phyloP scores from a whole-genome alignment of 2,113 vertebrate genomes.

The Cygnus atratus region DNA sequence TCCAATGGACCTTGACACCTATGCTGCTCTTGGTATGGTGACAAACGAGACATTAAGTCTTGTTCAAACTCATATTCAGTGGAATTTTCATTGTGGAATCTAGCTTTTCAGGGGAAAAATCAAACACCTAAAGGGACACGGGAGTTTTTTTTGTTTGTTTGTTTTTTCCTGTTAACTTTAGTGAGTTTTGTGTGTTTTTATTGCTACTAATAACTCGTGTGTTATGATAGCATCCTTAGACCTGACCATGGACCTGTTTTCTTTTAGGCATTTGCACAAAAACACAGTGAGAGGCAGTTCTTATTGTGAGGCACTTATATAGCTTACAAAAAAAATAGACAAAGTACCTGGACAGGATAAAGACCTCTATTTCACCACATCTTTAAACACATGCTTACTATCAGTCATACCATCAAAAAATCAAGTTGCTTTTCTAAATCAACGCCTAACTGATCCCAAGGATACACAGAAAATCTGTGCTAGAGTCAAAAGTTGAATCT shows the following conservation, averaged over 20 bases:
- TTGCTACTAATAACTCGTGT: not conserved
- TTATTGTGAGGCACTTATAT: not conserved
- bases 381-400: not conserved
- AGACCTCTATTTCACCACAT: rapidly evolving
- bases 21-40: not conserved
- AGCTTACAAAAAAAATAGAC: not conserved
- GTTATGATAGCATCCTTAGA: not conserved
- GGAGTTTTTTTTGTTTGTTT: not conserved
- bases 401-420: not conserved
- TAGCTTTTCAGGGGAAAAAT: not conserved
- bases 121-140: not conserved
- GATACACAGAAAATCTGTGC: not conserved
- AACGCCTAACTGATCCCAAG: not conserved
- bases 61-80: not conserved
- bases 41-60: not conserved
- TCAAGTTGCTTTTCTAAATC: not conserved
- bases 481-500: not conserved
- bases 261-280: not conserved
- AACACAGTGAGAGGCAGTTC: not conserved
- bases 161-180: not conserved
- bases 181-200: not conserved
- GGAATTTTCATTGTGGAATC: not conserved
- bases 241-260: not conserved
- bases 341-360: not conserved
- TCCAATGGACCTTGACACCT: not conserved